Evolutionary conservation across 2,113 vertebrate genomes (phyloP), one percentile per base, ranked within the genome.

Genomic region (Cheirogaleus medius): DNA sequence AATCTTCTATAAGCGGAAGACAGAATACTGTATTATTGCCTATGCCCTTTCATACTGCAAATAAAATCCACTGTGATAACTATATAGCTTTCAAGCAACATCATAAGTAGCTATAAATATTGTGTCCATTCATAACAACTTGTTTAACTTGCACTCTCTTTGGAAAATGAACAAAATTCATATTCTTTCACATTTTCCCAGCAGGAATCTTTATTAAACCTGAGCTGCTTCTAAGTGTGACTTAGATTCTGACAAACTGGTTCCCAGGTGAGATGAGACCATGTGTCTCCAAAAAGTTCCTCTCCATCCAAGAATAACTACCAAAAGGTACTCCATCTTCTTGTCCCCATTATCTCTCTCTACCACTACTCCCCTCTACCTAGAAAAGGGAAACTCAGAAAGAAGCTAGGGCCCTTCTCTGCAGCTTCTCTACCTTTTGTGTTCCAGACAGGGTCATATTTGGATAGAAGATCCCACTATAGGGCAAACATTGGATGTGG

Each of bases 401-500:
- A 9, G 73, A 76, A 60, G 60, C 37, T 54, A 27, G 15, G 44
- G 1, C 13, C 14, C 29, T 10, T 34, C 47, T 37, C 44, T 34
- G 1, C 6, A 17, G 11, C 3, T 14, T n/a, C 34, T 34, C 39
- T 37, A 17, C 8, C 42, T 76, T 56, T 47, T 8, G 0, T 47
- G 77, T 80, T n/a, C 34, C 12, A 37, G 88, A 18, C 9, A 29
- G 52, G 23, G 29, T 23, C 32, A 17, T 1, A 8, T n/a, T 2
- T 7, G 32, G 32, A 17, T 11, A 4, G 15, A 27, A 27, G 78
- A 23, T 23, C 5, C 12, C 4, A 4, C 25, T 29, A 14, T 0
- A 6, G 11, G 14, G 17, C 12, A 29, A 63, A 60, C 44, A 18
- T 1, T 1, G 42, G 15, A 10, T 0, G 0, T 0, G 4, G 42